Percentiles rank a stretch among this genome's conserved stretches.
Evolutionary conservation across 1,140 invertebrate species (phyloP).

Genomic region (Drepana arcuata): DNA sequence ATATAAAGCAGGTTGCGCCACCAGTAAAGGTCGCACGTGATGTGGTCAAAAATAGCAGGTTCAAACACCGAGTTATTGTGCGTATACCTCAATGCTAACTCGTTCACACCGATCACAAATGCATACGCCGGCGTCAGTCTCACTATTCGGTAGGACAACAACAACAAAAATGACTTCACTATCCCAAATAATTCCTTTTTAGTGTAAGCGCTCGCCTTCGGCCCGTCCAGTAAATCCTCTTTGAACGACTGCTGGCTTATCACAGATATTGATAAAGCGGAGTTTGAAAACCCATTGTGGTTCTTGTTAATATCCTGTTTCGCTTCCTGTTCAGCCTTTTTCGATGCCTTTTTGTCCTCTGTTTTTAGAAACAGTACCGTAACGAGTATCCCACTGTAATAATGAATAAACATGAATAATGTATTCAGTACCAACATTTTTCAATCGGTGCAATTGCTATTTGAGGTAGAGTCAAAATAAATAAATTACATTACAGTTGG

Average conservation of each 20-base stretch:
- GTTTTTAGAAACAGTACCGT: constrained; percentile 81
- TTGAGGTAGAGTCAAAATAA: too few relatives aligned
- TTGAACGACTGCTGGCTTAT: constrained; percentile 60
- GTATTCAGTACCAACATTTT: too few relatives aligned
- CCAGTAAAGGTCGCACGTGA: constrained; percentile 85
- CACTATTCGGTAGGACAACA: constrained; percentile 63
- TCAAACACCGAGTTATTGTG: constrained; percentile 82
- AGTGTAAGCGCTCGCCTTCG: constrained; percentile 31
- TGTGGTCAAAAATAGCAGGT: constrained; percentile 79
- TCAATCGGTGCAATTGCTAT: too few relatives aligned
- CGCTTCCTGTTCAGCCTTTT: constrained; percentile 20
- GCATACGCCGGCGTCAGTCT: constrained; percentile 87
- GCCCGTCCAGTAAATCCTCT: constrained; percentile 48
- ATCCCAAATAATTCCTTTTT: constrained; percentile 34
- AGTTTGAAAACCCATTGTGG: constrained; percentile 51
- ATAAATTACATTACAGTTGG: too few relatives aligned
- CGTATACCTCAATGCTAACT: constrained; percentile 77
- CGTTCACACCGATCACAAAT: constrained; percentile 83
- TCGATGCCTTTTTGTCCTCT: constrained; percentile 61
- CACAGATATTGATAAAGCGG: constrained; percentile 52
- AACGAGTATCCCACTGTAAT: constrained; percentile 81
- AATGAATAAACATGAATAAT: constrained; percentile 10
- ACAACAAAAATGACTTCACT: constrained; percentile 41
- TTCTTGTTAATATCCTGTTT: constrained; percentile 53
- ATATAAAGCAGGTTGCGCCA: constrained; percentile 88